A percentile compares a stretch with the other conserved stretches of the same genome.
Evolutionary conservation across 2,113 vertebrate genomes (phyloP).

Genomic region (Syrmaticus mikado): DNA sequence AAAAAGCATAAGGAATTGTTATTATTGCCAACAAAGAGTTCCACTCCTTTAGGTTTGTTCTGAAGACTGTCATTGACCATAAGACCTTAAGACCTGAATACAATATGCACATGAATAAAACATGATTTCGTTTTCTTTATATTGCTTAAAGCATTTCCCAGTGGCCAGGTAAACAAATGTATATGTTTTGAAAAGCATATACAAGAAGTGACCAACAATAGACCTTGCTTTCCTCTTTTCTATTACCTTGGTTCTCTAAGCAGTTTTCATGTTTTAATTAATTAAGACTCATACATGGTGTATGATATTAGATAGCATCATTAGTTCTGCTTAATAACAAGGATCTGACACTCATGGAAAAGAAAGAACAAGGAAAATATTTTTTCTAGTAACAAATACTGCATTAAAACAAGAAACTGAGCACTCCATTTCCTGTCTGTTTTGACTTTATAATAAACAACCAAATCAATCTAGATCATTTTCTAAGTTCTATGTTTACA

Average conservation of each 20-base stretch:
- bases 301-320: not conserved
- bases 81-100: too few species aligned
- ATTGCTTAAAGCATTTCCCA: not conserved
- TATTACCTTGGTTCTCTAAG: not conserved
- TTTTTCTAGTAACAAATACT: not conserved
- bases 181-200: not conserved
- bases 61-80: not conserved
- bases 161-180: not conserved
- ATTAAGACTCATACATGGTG: not conserved
- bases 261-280: not conserved
- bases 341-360: not conserved
- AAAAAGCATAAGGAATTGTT: not conserved
- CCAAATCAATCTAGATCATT: not conserved
- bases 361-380: not conserved
- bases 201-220: not conserved
- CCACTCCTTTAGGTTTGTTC: not conserved
- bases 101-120: slow-evolving; percentile 10
- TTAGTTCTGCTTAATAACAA: not conserved
- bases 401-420: not conserved
- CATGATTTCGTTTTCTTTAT: slow-evolving; percentile 19
- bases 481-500: not conserved
- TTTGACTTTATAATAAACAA: not conserved
- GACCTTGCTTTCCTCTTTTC: not conserved
- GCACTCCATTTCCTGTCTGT: not conserved
- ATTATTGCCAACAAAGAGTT: not conserved